Evolutionary conservation across 2,888 invertebrate genomes (phyloP).

Genomic region (Uropetala carovei): DNA sequence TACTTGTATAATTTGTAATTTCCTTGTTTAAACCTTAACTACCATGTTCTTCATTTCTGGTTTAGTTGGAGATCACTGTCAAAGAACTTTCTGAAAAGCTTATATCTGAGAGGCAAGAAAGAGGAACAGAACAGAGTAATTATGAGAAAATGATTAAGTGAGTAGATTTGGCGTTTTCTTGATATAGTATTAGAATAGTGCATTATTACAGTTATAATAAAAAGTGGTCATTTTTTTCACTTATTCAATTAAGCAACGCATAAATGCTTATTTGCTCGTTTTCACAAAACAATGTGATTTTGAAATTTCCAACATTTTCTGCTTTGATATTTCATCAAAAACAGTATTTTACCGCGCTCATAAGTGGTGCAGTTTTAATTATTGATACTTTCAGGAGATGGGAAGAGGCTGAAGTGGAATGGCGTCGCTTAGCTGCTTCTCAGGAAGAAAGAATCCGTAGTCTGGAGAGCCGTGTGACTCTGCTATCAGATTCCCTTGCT

Average conservation of each 20-base stretch:
- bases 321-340: background rate
- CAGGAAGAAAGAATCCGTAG: conserved; percentile 57
- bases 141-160: conserved; percentile 44
- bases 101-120: conserved; percentile 28
- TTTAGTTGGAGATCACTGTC: conserved; percentile 66
- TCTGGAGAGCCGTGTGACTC: conserved; percentile 42
- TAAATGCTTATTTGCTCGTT: too few relatives aligned
- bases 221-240: too few relatives aligned
- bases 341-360: background rate
- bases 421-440: conserved; percentile 39
- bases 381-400: background rate
- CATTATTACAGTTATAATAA: background rate
- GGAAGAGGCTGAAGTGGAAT: conserved; percentile 49
- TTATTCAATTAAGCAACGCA: too few relatives aligned
- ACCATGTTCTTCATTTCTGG: conserved; percentile 58
- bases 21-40: conserved; percentile 47
- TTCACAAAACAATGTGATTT: too few relatives aligned
- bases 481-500: conserved; percentile 32
- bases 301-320: background rate
- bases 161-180: background rate
- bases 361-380: background rate
- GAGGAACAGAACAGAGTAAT: conserved; percentile 51
- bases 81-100: conserved; percentile 45
- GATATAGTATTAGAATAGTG: background rate
- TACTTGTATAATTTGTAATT: background rate